phyloP scores from a whole-genome alignment of 1,140 invertebrate species.

The Drosophila mauritiana region DNA sequence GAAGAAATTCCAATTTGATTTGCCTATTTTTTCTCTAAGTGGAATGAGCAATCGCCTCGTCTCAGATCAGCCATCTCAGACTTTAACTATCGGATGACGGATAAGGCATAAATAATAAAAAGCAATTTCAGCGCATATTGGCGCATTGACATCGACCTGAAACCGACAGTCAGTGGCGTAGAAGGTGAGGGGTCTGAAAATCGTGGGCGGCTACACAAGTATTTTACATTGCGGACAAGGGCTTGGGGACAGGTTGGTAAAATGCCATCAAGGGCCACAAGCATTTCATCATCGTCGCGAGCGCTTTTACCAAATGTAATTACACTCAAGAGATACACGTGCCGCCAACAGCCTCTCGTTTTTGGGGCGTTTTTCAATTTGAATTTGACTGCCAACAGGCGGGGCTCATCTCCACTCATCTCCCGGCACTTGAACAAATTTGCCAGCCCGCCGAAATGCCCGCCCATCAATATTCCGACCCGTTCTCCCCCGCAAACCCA shows the following conservation, averaged over 20 bases:
- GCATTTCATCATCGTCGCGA: conserved; percentile 51
- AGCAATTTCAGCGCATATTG: conserved; percentile 73
- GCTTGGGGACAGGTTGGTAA: conserved; percentile 26
- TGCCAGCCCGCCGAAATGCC: conserved; percentile 19
- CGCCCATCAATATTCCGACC: conserved; percentile 44
- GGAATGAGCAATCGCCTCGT: not conserved
- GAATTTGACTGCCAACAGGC: conserved; percentile 58
- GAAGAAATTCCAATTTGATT: not conserved
- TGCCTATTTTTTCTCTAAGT: not conserved
- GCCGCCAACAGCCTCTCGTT: conserved; percentile 54
- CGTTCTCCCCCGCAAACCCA: conserved; percentile 11
- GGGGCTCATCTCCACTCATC: conserved; percentile 21
- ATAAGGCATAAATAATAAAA: conserved; percentile 69
- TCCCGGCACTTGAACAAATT: conserved; percentile 46
- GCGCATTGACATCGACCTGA: conserved; percentile 64
- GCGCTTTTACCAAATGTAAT: conserved; percentile 78
- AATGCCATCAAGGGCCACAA: conserved; percentile 63
- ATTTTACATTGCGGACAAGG: conserved; percentile 12
- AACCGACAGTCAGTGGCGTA: not conserved
- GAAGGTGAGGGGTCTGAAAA: conserved; percentile 14
- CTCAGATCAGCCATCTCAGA: conserved; percentile 3
- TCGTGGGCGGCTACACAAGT: conserved; percentile 45
- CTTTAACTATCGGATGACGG: conserved; percentile 45
- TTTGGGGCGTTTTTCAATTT: conserved; percentile 67
- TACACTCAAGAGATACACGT: conserved; percentile 81